phyloP scores from a whole-genome alignment of 2,888 invertebrate genomes.

The Mellilla xanthometata region DNA sequence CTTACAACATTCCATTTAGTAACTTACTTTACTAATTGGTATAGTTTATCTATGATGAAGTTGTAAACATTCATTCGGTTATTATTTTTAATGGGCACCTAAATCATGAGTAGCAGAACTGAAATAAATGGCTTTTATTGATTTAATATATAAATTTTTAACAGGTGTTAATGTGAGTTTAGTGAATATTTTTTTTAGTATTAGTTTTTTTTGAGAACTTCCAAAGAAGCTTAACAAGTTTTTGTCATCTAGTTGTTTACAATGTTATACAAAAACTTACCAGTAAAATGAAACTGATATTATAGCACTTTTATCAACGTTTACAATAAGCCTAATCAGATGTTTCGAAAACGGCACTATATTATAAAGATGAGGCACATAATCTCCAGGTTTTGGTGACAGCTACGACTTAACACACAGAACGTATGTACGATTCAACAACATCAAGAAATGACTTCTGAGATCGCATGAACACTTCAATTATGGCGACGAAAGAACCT shows the following conservation, averaged over 20 bases:
- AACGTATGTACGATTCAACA: constrained; percentile 62
- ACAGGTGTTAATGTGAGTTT: no score
- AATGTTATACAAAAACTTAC: constrained; percentile 21
- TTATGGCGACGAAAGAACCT: constrained; percentile 69
- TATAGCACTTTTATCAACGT: constrained; percentile 14
- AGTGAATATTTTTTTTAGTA: no score
- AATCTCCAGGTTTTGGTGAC: constrained; percentile 48
- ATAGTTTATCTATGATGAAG: no score
- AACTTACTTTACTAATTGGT: no score
- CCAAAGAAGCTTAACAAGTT: background rate
- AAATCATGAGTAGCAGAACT: no score
- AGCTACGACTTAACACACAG: constrained; percentile 62
- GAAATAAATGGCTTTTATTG: no score
- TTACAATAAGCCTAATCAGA: constrained; percentile 8
- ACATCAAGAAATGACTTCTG: constrained; percentile 62
- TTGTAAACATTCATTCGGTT: no score
- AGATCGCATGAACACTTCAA: constrained; percentile 63
- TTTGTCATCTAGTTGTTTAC: constrained; percentile 18
- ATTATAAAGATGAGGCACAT: constrained; percentile 14
- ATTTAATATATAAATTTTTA: no score
- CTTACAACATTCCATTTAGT: no score
- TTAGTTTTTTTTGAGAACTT: no score
- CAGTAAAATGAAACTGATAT: constrained; percentile 8
- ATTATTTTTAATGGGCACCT: no score
- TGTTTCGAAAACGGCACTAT: constrained; percentile 16